Evolutionary conservation across 2,888 invertebrate species (phyloP).

Genomic region (Plagodis pulveraria): DNA sequence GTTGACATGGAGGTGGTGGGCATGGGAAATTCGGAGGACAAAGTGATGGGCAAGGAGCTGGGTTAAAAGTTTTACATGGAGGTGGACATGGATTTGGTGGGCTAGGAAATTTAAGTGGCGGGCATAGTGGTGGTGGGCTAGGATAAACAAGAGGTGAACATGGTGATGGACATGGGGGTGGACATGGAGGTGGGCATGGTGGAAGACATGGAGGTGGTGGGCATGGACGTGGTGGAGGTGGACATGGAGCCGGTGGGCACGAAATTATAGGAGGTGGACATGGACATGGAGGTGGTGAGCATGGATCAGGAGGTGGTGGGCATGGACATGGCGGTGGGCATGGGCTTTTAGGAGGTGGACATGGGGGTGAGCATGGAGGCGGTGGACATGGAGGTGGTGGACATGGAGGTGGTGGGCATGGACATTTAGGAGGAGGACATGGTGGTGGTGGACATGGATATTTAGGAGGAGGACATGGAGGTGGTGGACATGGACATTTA

Average conservation of each 20-base stretch:
- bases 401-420: constrained; percentile 5
- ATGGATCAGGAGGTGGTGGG: neutral
- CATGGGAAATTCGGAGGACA: neutral
- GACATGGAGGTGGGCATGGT: neutral
- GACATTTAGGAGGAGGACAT: constrained; percentile 2
- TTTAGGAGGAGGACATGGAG: neutral
- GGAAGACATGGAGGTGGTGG: neutral
- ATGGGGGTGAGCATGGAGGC: constrained; percentile 6
- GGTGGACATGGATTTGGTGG: neutral
- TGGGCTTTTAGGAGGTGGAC: neutral
- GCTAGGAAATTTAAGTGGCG: neutral
- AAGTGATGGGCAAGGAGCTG: neutral
- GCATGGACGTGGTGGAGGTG: neutral
- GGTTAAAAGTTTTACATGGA: neutral
- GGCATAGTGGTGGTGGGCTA: neutral
- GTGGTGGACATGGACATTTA: neutral
- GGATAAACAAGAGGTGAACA: neutral
- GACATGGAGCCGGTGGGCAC: neutral
- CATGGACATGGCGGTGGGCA: constrained; percentile 1
- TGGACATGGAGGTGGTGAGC: neutral
- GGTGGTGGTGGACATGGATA: constrained; percentile 4
- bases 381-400: constrained; percentile 4
- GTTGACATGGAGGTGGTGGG: neutral
- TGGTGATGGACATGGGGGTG: neutral
- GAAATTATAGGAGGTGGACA: neutral